Evolutionary conservation across 2,797 vertebrate species (phyloP).

Genomic region (Numenius phaeopus): DNA sequence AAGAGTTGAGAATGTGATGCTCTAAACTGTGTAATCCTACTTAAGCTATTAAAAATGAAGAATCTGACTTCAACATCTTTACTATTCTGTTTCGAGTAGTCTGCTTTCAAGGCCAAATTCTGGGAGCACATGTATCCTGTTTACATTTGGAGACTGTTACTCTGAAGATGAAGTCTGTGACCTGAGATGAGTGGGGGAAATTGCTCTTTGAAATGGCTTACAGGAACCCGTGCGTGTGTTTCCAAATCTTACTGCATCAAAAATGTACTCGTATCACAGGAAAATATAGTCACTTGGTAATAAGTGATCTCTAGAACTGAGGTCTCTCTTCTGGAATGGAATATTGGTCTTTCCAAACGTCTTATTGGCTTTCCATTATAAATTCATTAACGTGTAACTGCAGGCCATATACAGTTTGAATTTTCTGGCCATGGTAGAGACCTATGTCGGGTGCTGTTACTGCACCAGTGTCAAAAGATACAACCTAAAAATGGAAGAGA

Average conservation of each 20-base stretch:
- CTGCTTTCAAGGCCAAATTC: not conserved
- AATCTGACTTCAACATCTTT: not conserved
- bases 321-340: not conserved
- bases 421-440: fast-evolving
- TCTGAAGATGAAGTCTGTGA: fast-evolving
- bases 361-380: not conserved
- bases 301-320: not conserved
- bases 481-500: not conserved
- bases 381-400: not conserved
- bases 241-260: not conserved
- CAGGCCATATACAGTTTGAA: not conserved
- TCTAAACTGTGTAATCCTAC: not conserved
- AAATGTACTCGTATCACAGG: not conserved
- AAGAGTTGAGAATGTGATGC: not conserved
- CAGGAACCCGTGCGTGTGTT: not conserved
- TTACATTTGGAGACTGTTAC: not conserved
- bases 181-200: not conserved
- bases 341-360: not conserved
- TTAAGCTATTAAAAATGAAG: not conserved
- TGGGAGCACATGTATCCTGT: not conserved
- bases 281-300: not conserved
- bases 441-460: not conserved
- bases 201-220: not conserved
- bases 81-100: not conserved
- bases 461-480: not conserved